phyloP scores from a whole-genome alignment of 2,113 vertebrate genomes.

The Toxostoma redivivum region DNA sequence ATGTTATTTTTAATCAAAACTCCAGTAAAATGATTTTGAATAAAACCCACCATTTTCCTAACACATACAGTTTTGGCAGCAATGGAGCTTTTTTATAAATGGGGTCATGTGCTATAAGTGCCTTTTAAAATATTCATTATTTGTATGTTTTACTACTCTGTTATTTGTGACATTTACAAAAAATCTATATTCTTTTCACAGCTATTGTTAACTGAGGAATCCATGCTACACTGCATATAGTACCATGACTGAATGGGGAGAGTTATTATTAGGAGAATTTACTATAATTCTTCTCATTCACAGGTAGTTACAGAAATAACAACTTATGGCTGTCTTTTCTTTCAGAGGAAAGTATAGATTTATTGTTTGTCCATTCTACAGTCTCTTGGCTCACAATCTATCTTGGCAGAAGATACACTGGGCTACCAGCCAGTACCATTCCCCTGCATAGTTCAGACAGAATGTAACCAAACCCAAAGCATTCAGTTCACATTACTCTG shows the following conservation, averaged over 20 bases:
- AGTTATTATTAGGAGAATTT: not conserved
- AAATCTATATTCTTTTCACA: slow-evolving; percentile 19
- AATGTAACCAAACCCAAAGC: slow-evolving; percentile 16
- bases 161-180: slow-evolving; percentile 8
- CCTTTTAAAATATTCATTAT: slow-evolving; percentile 3
- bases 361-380: slow-evolving; percentile 16
- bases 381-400: not conserved
- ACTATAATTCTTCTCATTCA: not conserved
- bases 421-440: slow-evolving; percentile 21
- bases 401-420: slow-evolving; percentile 13
- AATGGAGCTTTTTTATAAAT: not conserved
- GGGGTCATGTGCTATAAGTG: not conserved
- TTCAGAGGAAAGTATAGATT: not conserved
- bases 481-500: slow-evolving; percentile 40
- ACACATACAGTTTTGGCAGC: not conserved
- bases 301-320: slow-evolving; percentile 1
- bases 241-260: not conserved
- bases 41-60: not conserved
- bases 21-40: not conserved
- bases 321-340: not conserved
- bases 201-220: slow-evolving; percentile 10
- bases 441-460: not conserved
- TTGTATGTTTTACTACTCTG: not conserved
- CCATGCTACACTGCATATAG: not conserved
- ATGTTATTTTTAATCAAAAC: not conserved